Evolutionary conservation across 2,888 invertebrate species (phyloP).

Genomic region (Tenthredo livida): DNA sequence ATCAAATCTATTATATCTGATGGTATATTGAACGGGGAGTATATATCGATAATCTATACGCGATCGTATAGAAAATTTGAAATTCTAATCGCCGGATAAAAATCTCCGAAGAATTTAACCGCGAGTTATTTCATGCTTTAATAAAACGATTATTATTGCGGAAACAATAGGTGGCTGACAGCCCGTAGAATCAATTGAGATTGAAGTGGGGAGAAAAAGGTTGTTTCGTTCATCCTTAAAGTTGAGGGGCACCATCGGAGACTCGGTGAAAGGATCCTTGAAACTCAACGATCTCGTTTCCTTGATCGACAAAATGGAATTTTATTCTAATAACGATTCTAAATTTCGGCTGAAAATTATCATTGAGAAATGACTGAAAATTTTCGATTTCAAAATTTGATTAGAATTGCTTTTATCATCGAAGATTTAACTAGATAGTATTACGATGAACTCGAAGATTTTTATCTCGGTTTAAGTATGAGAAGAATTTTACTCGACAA

Average conservation of each 20-base stretch:
- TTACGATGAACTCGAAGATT: not conserved
- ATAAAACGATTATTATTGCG: not conserved
- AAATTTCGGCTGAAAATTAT: not conserved
- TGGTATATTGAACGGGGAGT: not conserved
- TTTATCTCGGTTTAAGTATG: not conserved
- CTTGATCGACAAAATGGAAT: not conserved
- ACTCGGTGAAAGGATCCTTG: not conserved
- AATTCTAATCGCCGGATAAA: not conserved
- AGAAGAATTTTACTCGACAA: not conserved
- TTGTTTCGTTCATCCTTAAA: not conserved
- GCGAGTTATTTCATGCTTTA: not conserved
- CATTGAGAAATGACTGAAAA: not conserved
- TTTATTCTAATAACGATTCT: not conserved
- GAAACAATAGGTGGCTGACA: not conserved
- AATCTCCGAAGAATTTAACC: not conserved
- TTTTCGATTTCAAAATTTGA: not conserved
- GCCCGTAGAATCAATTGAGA: not conserved
- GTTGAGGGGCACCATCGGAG: not conserved
- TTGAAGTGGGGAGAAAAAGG: not conserved
- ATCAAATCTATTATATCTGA: conserved; percentile 1
- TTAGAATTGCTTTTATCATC: not conserved
- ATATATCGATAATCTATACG: not conserved
- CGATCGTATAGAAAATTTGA: not conserved
- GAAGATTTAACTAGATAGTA: not conserved
- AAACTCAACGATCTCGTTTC: not conserved